These are phyloP conservation scores for Oryzias melastigma DNA, from an alignment of 2,113 vertebrate genomes.

Conservation along the genomic window DNA sequence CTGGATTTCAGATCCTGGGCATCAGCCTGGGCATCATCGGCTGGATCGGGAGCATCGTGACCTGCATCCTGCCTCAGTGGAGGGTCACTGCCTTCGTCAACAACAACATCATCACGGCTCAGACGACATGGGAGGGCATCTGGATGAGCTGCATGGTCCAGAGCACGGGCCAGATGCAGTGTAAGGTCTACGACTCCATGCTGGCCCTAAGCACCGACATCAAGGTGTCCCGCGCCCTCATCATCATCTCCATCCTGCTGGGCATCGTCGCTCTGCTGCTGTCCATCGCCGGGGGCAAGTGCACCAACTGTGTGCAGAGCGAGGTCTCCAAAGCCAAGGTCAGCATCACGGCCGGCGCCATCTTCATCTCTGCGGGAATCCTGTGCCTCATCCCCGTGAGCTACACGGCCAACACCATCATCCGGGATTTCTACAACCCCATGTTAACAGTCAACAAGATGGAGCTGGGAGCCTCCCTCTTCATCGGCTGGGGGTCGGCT, in stretches of 20 bases:
- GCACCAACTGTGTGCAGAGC: conserved; percentile 92
- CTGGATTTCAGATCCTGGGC: conserved; percentile 88
- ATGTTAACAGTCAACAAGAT: conserved; percentile 76
- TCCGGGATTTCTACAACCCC: conserved; percentile 88
- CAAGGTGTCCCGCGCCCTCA: conserved; percentile 86
- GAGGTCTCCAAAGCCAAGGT: conserved; percentile 82
- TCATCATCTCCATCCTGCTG: conserved; percentile 81
- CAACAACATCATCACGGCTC: conserved; percentile 86
- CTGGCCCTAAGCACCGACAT: conserved; percentile 82
- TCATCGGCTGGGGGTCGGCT: conserved; percentile 87
- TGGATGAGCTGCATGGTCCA: conserved; percentile 96
- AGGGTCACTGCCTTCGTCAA: conserved; percentile 86
- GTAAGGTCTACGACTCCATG: conserved; percentile 91
- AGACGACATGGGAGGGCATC: conserved; percentile 89
- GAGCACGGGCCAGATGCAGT: conserved; percentile 97
- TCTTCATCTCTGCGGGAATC: conserved; percentile 81
- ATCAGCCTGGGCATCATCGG: conserved; percentile 84
- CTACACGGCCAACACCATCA: conserved; percentile 85
- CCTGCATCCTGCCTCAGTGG: conserved; percentile 89
- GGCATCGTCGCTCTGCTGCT: conserved; percentile 82
- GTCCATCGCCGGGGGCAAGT: conserved; percentile 83
- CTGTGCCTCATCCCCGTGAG: conserved; percentile 85
- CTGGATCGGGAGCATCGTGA: conserved; percentile 85
- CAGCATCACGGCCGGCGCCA: conserved; percentile 74
- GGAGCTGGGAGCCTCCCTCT: conserved; percentile 86